Conservation (phyloP, 53 echinoderm and acorn worm genomes). For the Henricia sp. region DNA sequence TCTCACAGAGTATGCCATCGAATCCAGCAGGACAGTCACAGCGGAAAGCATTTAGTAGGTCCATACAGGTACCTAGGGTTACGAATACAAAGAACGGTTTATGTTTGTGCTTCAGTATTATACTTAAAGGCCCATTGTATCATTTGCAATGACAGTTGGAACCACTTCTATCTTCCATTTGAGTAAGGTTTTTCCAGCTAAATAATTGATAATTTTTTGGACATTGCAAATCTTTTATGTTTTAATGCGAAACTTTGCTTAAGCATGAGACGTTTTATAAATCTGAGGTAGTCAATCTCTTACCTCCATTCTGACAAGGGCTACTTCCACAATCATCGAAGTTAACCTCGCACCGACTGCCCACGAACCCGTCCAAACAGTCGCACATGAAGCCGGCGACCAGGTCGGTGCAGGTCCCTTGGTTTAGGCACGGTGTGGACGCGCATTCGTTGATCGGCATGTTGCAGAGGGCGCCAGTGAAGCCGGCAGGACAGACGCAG, state of each 20-base stretch:
- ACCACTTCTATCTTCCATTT: too few relatives aligned
- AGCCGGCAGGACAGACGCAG: constrained; percentile 77
- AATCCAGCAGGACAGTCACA: constrained; percentile 62
- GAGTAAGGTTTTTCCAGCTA: too few relatives aligned
- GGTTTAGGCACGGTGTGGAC: constrained; percentile 80
- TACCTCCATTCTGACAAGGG: constrained; percentile 67
- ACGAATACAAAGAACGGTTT: too few relatives aligned
- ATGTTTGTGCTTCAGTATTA: too few relatives aligned
- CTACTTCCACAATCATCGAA: constrained; percentile 66
- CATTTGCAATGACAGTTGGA: too few relatives aligned
- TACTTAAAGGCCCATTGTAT: too few relatives aligned
- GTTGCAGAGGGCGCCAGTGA: constrained; percentile 67
- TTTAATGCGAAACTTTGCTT: too few relatives aligned
- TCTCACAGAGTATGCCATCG: constrained; percentile 54
- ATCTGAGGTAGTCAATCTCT: not conserved
- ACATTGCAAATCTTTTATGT: too few relatives aligned
- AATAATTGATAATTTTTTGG: too few relatives aligned
- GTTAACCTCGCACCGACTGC: constrained; percentile 55
- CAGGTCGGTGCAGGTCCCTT: constrained; percentile 74
- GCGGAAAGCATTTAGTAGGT: constrained; percentile 63
- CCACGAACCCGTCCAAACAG: constrained; percentile 69
- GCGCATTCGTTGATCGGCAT: constrained; percentile 85
- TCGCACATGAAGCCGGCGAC: constrained; percentile 71
- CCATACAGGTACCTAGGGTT: constrained; percentile 48
- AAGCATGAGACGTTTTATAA: too few relatives aligned